Conservation (phyloP, 2,113 vertebrate species). For the Anolis carolinensis region DNA sequence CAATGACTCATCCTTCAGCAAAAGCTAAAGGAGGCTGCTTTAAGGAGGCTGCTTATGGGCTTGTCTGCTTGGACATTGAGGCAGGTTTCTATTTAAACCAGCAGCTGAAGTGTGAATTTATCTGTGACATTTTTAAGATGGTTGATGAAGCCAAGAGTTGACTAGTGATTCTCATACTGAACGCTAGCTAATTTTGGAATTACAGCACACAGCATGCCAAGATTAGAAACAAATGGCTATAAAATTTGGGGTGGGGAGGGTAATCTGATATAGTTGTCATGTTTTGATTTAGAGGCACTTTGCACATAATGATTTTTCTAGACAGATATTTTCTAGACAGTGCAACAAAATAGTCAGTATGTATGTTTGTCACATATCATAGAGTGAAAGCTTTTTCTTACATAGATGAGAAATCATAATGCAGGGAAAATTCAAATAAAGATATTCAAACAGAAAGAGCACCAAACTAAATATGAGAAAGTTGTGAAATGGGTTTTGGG, state of each 20-base stretch:
- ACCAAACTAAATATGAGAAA: neutral
- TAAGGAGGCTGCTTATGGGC: conserved; percentile 44
- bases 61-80: conserved; percentile 64
- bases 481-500: neutral
- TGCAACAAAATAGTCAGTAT: neutral
- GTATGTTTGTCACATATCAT: neutral
- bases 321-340: neutral
- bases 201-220: conserved; percentile 56
- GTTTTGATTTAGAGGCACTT: conserved; percentile 21
- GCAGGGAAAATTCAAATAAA: neutral
- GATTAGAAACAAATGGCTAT: conserved; percentile 35
- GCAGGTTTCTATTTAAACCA: conserved; percentile 69
- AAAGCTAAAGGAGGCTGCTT: conserved; percentile 56
- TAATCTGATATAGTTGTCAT: conserved; percentile 23
- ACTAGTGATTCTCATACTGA: conserved; percentile 60
- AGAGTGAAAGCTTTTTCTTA: neutral
- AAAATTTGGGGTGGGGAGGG: conserved; percentile 5
- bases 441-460: neutral
- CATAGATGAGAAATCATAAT: neutral
- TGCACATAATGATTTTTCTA: conserved; percentile 14
- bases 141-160: conserved; percentile 61
- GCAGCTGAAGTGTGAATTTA: conserved; percentile 70
- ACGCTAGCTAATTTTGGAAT: conserved; percentile 65
- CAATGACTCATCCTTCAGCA: conserved; percentile 51
- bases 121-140: conserved; percentile 72